Evolutionary conservation across 30 jellyfish, hydroid and myxozoan species (phyloP).

Genomic region (Pelagia noctiluca): DNA sequence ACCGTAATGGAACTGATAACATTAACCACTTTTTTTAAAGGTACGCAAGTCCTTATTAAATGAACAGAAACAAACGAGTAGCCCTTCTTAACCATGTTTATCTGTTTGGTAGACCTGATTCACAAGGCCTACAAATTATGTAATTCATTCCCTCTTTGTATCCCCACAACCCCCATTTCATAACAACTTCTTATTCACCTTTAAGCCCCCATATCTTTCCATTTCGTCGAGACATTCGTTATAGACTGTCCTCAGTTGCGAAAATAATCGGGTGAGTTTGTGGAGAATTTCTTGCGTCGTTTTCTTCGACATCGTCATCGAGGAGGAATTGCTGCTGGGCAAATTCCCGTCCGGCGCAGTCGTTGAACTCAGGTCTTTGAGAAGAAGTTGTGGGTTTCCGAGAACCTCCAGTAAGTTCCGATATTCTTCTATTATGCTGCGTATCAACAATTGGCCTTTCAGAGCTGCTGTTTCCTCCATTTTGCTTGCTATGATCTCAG

Average conservation of each 20-base stretch:
- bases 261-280: constrained; percentile 4
- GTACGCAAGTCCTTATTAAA: neutral
- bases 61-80: neutral
- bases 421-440: constrained; percentile 41
- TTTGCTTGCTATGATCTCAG: no score
- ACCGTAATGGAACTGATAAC: no score
- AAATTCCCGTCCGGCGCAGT: neutral
- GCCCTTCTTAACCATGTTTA: neutral
- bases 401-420: constrained; percentile 37
- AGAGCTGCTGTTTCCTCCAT: constrained; percentile 13
- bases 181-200: no score
- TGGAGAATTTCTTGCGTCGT: constrained; percentile 9
- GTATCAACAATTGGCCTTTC: constrained; percentile 36
- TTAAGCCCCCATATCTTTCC: neutral
- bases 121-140: neutral
- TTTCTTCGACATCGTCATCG: neutral
- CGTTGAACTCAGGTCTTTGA: neutral
- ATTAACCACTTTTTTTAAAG: neutral
- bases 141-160: neutral
- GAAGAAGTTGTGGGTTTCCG: constrained; percentile 51
- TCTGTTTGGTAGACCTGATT: neutral
- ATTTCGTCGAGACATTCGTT: constrained; percentile 5
- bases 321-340: neutral
- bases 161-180: no score
- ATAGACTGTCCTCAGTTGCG: constrained; percentile 16